phyloP scores from a whole-genome alignment of 1,140 invertebrate genomes.

The Holotrichia oblita region DNA sequence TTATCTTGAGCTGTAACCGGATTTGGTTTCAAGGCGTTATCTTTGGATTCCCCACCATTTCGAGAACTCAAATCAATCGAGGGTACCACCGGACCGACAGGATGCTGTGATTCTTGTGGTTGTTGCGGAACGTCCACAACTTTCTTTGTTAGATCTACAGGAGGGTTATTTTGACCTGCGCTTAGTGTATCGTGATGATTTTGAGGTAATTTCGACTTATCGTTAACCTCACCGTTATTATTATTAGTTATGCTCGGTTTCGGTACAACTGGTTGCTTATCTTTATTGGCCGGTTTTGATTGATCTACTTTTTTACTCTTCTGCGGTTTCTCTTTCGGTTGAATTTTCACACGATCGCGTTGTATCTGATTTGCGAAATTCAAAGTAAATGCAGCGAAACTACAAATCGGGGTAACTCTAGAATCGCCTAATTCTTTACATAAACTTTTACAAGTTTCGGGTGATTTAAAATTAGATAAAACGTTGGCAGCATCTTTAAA shows the following conservation, averaged over 20 bases:
- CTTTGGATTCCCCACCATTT: too few relatives aligned
- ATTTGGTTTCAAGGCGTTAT: too few relatives aligned
- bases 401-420: not conserved
- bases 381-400: not conserved
- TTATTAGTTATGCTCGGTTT: not conserved
- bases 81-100: too few relatives aligned
- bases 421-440: not conserved
- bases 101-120: too few relatives aligned
- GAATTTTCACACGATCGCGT: not conserved
- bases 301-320: not conserved
- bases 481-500: not conserved
- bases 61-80: too few relatives aligned
- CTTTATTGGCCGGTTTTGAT: not conserved
- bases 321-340: not conserved
- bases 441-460: not conserved
- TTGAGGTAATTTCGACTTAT: too few relatives aligned
- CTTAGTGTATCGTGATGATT: too few relatives aligned
- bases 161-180: too few relatives aligned
- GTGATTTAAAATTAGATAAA: not conserved
- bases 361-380: not conserved
- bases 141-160: too few relatives aligned
- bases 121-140: too few relatives aligned
- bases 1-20: too few relatives aligned
- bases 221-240: not conserved
- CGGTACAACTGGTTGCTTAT: not conserved